phyloP scores from a whole-genome alignment of 2,113 vertebrate species.

The Melanostigma gelatinosum region DNA sequence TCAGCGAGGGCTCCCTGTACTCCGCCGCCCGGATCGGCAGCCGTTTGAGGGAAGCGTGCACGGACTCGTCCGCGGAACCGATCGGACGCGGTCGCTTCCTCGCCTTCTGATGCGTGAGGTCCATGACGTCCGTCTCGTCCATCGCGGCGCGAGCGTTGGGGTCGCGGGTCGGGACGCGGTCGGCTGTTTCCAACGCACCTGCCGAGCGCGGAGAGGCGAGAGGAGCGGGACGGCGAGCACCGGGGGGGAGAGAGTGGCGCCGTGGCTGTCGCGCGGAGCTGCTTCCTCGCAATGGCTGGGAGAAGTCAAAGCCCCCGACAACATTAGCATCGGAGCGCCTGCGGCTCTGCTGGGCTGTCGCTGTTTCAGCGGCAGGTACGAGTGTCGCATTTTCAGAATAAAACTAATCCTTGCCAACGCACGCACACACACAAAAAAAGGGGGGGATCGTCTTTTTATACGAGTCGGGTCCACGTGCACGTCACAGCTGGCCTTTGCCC shows the following conservation, averaged over 20 bases:
- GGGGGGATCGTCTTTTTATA: not conserved
- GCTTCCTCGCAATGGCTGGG: conserved; percentile 78
- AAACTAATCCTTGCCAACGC: conserved; percentile 45
- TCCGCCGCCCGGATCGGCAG: conserved; percentile 75
- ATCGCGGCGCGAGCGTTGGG: conserved; percentile 57
- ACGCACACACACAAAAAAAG: not conserved
- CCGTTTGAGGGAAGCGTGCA: conserved; percentile 78
- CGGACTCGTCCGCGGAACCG: conserved; percentile 77
- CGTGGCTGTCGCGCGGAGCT: conserved; percentile 75
- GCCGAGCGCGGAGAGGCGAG: conserved; percentile 43
- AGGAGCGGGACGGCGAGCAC: conserved; percentile 24
- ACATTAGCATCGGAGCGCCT: conserved; percentile 79
- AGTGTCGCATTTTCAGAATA: conserved; percentile 73
- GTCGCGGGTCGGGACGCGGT: conserved; percentile 46
- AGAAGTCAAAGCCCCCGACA: conserved; percentile 83
- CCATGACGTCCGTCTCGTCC: conserved; percentile 83
- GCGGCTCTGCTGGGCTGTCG: conserved; percentile 79
- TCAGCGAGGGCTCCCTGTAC: conserved; percentile 72
- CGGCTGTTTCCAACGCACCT: conserved; percentile 19
- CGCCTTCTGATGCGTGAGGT: conserved; percentile 82
- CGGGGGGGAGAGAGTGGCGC: conserved; percentile 50
- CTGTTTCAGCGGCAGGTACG: conserved; percentile 77
- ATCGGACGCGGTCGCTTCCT: conserved; percentile 81
- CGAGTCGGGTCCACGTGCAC: conserved; percentile 25
- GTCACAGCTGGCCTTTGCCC: conserved; percentile 68